Percentiles rank a stretch among this genome's conserved stretches.
Evolutionary conservation across 92 coral and sea anemone species (phyloP).

Genomic region (Hydrozoanthus gracilis): DNA sequence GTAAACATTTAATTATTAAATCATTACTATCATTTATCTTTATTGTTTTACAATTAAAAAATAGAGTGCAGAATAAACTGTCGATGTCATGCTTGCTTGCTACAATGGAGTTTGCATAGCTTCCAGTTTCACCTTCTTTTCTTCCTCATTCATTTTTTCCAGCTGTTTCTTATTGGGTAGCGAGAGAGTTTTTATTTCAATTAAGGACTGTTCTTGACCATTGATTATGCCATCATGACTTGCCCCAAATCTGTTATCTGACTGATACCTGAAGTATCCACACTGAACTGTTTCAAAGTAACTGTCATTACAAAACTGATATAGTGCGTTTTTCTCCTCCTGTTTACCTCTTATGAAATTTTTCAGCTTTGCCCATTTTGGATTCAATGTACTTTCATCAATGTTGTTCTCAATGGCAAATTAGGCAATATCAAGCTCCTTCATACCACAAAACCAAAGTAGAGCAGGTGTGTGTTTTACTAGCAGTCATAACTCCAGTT

Average conservation of each 20-base stretch:
- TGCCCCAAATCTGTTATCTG: conserved; percentile 53
- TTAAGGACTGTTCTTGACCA: not conserved
- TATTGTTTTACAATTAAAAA: no score
- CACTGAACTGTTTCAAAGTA: conserved; percentile 27
- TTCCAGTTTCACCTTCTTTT: conserved; percentile 47
- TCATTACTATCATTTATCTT: no score
- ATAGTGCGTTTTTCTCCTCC: conserved; percentile 37
- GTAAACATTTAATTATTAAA: no score
- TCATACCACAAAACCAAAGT: conserved; percentile 56
- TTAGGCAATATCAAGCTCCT: conserved; percentile 57
- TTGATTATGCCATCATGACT: conserved; percentile 52
- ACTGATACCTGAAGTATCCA: conserved; percentile 47
- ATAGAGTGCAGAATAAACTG: no score
- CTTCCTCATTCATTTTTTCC: conserved; percentile 38
- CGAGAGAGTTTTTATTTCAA: conserved; percentile 40
- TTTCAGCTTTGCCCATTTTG: conserved; percentile 33
- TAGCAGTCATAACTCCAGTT: conserved; percentile 61
- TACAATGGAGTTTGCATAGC: conserved; percentile 53
- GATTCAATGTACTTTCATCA: conserved; percentile 40
- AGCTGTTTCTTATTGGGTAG: conserved; percentile 49
- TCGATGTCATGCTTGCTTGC: no score
- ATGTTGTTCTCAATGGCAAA: conserved; percentile 60
- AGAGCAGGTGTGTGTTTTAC: conserved; percentile 62
- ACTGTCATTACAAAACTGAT: conserved; percentile 38
- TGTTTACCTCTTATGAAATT: conserved; percentile 52